phyloP scores from a whole-genome alignment of 53 echinoderm and acorn worm genomes.

The Crossaster papposus region DNA sequence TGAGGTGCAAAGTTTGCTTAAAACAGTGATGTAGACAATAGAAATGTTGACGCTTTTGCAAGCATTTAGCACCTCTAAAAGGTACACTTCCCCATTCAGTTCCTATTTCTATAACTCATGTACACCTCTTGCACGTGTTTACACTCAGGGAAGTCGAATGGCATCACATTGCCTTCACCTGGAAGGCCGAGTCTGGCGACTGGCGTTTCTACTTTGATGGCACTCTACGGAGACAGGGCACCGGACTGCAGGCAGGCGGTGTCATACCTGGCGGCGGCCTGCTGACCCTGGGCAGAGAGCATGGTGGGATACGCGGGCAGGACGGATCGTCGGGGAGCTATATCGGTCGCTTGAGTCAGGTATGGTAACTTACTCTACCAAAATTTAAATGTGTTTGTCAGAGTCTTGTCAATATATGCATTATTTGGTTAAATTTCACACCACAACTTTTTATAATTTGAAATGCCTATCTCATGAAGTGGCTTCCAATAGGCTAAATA shows the following conservation, averaged over 20 bases:
- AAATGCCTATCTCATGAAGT: not conserved
- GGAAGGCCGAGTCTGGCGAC: slow-evolving; percentile 71
- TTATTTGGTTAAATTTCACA: not conserved
- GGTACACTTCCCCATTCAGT: no score
- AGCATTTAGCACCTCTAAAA: no score
- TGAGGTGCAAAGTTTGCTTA: no score
- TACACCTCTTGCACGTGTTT: not conserved
- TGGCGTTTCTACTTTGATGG: slow-evolving; percentile 77
- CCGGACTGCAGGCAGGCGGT: slow-evolving; percentile 60
- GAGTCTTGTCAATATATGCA: not conserved
- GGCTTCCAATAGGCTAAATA: no score
- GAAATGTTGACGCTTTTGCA: no score
- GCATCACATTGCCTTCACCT: slow-evolving; percentile 74
- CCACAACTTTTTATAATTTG: not conserved
- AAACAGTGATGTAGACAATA: no score
- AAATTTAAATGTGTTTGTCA: not conserved
- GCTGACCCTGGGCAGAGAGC: slow-evolving; percentile 74
- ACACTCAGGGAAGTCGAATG: slow-evolving; percentile 45
- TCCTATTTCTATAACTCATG: not conserved
- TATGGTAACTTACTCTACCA: not conserved
- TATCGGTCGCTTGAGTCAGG: slow-evolving; percentile 75
- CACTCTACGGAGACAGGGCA: slow-evolving; percentile 26
- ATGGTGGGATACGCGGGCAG: slow-evolving; percentile 69
- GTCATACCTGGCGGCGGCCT: slow-evolving; percentile 73
- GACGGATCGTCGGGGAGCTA: slow-evolving; percentile 54